Evolutionary conservation across 92 coral and sea anemone genomes (phyloP).

Genomic region (Phymanthus crucifer): DNA sequence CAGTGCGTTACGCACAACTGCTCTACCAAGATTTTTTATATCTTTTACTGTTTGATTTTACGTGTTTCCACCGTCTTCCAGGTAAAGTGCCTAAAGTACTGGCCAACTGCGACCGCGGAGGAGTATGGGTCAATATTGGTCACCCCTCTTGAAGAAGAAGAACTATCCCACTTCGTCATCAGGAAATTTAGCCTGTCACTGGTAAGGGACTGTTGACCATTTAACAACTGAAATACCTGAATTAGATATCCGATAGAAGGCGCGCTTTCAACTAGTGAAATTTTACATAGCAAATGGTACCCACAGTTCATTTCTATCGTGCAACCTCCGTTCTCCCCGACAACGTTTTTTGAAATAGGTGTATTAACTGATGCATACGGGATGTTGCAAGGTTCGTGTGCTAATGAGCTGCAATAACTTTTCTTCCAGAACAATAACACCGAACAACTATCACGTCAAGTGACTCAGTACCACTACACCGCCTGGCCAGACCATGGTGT

Average conservation of each 20-base stretch:
- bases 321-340: too few species aligned
- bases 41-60: background rate
- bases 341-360: too few species aligned
- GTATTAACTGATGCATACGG: too few species aligned
- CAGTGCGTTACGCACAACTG: too few species aligned
- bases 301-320: too few species aligned
- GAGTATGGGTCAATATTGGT: conserved; percentile 88
- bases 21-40: too few species aligned
- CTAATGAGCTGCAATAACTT: background rate
- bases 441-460: conserved; percentile 69
- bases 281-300: too few species aligned
- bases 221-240: too few species aligned
- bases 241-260: too few species aligned
- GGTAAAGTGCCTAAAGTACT: conserved; percentile 93
- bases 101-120: conserved; percentile 96
- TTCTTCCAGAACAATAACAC: conserved; percentile 48
- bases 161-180: conserved; percentile 85
- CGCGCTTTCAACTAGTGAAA: too few species aligned
- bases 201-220: conserved; percentile 43
- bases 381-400: background rate
- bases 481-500: conserved; percentile 96
- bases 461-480: conserved; percentile 79
- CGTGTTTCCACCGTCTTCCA: conserved; percentile 20
- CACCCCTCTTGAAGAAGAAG: conserved; percentile 88
- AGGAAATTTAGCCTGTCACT: conserved; percentile 83